Conservation (phyloP, 2,113 vertebrate genomes). For the Pao palembangensis region DNA sequence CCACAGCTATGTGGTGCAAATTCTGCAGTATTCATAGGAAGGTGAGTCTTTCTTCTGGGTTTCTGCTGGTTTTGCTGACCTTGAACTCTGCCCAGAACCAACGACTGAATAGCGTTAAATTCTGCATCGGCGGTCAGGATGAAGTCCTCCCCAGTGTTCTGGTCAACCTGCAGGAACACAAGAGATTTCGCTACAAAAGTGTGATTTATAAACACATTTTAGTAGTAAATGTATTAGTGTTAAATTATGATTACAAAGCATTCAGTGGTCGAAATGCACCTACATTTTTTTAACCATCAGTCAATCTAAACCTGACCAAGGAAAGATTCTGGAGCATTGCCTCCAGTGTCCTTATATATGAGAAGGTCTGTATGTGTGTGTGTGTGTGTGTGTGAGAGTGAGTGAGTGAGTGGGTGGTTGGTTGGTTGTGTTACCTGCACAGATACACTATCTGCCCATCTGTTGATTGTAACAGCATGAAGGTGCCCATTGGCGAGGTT, state of each 20-base stretch:
- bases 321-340: background rate
- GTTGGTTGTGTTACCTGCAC: slow-evolving; percentile 54
- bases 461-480: slow-evolving; percentile 53
- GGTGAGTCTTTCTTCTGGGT: background rate
- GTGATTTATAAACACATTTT: background rate
- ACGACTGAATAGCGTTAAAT: slow-evolving; percentile 81
- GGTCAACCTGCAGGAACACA: slow-evolving; percentile 78
- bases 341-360: background rate
- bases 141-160: slow-evolving; percentile 77
- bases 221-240: background rate
- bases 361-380: background rate
- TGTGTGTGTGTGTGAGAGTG: background rate
- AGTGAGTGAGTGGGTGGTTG: background rate
- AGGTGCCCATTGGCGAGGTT: slow-evolving; percentile 63
- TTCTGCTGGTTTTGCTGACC: slow-evolving; percentile 71
- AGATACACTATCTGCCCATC: slow-evolving; percentile 44
- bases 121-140: slow-evolving; percentile 82
- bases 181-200: background rate
- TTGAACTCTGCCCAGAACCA: slow-evolving; percentile 82
- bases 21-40: background rate
- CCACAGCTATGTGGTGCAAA: background rate
- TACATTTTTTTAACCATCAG: too few species aligned
- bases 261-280: background rate
- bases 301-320: too few species aligned
- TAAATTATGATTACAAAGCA: background rate